phyloP scores from a whole-genome alignment of 2,113 vertebrate species.

The Steatornis caripensis region DNA sequence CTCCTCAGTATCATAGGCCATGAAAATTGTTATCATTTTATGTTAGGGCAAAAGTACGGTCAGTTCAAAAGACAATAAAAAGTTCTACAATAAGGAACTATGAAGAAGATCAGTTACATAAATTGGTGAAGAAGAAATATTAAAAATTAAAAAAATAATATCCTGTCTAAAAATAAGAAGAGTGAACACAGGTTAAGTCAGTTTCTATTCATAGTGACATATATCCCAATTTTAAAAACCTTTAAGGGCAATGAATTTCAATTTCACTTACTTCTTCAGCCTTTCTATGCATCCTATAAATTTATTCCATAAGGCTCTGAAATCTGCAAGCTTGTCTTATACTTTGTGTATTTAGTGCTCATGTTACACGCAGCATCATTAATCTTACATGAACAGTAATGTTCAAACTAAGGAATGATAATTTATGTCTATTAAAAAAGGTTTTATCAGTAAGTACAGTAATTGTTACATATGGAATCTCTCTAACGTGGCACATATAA shows the following conservation, averaged over 20 bases:
- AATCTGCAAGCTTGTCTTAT: background rate
- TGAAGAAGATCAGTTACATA: background rate
- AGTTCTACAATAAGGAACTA: background rate
- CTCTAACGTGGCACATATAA: background rate
- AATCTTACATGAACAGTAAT: background rate
- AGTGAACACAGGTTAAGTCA: background rate
- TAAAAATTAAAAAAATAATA: background rate
- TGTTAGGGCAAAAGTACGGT: background rate
- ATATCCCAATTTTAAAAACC: background rate
- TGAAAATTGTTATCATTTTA: background rate
- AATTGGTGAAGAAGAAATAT: background rate
- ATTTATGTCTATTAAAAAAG: background rate
- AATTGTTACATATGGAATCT: background rate
- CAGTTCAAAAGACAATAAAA: constrained; percentile 1
- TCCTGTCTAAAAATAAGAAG: background rate
- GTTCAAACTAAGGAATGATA: background rate
- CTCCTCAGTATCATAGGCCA: background rate
- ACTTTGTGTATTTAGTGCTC: background rate
- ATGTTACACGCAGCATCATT: background rate
- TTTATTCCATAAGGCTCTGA: background rate
- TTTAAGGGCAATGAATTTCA: background rate
- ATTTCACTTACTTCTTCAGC: background rate
- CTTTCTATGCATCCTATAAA: background rate
- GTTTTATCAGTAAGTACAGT: background rate
- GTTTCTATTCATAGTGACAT: background rate